Evolutionary conservation across 2,113 vertebrate species (phyloP).

Genomic region (Pteropus alecto): DNA sequence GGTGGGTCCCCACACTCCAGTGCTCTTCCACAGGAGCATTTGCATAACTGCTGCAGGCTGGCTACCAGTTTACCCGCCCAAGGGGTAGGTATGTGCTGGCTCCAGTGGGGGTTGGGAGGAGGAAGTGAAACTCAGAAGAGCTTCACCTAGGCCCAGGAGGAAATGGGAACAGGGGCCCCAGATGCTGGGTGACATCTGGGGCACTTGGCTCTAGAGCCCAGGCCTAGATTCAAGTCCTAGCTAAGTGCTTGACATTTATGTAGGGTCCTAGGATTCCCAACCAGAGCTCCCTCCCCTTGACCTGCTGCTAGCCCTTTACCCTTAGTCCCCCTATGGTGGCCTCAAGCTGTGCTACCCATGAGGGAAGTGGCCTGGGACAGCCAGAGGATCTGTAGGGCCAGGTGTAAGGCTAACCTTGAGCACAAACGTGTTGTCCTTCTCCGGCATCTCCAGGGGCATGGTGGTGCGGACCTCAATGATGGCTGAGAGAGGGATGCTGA

Average conservation of each 20-base stretch:
- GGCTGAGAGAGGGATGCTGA: slow-evolving; percentile 94
- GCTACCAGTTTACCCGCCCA: background rate
- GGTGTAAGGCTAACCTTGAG: slow-evolving; percentile 89
- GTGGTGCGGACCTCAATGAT: slow-evolving; percentile 98
- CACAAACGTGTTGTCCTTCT: slow-evolving; percentile 98
- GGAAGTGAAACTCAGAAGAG: slow-evolving; percentile 35
- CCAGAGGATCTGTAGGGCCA: fast-evolving
- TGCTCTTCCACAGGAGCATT: fast-evolving
- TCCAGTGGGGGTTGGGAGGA: background rate
- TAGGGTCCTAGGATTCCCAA: background rate
- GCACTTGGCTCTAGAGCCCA: background rate
- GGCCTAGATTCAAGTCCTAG: background rate
- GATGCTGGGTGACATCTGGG: slow-evolving; percentile 86
- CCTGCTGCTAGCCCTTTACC: background rate
- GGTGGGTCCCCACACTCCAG: background rate
- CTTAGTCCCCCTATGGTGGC: background rate
- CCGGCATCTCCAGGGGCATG: slow-evolving; percentile 98
- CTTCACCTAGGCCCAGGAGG: slow-evolving; percentile 42
- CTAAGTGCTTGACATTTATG: background rate
- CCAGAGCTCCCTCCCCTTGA: background rate
- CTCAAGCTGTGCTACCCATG: fast-evolving
- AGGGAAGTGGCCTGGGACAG: background rate
- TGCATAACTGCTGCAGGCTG: slow-evolving; percentile 29
- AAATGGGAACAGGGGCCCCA: slow-evolving; percentile 88
- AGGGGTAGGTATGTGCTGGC: background rate